Conservation (phyloP, 2,797 vertebrate species). For the Sciaenops ocellatus region DNA sequence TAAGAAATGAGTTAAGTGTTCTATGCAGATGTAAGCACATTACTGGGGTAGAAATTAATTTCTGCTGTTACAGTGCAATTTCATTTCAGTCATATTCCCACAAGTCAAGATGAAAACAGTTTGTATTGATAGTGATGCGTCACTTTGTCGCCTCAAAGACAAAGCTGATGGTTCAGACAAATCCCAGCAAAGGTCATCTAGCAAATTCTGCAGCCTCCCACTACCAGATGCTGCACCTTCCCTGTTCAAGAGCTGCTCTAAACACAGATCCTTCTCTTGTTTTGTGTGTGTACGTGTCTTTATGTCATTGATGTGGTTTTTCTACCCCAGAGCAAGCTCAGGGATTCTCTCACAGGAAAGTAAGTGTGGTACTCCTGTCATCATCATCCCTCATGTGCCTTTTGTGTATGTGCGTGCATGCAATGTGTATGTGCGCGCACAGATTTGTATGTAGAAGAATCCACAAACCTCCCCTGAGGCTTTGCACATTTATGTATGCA, state of each 20-base stretch:
- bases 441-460: conserved; percentile 42
- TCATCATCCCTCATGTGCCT: conserved; percentile 60
- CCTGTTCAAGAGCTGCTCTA: conserved; percentile 64
- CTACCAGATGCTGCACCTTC: conserved; percentile 19
- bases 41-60: background rate
- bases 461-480: conserved; percentile 74
- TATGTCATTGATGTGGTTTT: conserved; percentile 88
- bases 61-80: conserved; percentile 3
- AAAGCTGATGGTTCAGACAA: conserved; percentile 27
- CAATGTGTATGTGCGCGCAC: conserved; percentile 67
- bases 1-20: background rate
- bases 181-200: background rate
- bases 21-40: conserved; percentile 3
- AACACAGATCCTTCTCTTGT: conserved; percentile 78
- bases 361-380: conserved; percentile 91
- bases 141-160: conserved; percentile 14
- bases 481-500: conserved; percentile 89
- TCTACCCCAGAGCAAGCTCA: conserved; percentile 98
- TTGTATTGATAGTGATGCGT: background rate
- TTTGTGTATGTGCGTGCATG: conserved; percentile 73
- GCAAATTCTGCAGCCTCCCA: conserved; percentile 17
- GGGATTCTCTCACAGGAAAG: conserved; percentile 98
- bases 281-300: conserved; percentile 73
- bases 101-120: conserved; percentile 3
- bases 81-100: conserved; percentile 6